These are phyloP conservation scores for Capreolus pygargus DNA, from an alignment of 2,113 vertebrate genomes.

Conservation along the genomic window DNA sequence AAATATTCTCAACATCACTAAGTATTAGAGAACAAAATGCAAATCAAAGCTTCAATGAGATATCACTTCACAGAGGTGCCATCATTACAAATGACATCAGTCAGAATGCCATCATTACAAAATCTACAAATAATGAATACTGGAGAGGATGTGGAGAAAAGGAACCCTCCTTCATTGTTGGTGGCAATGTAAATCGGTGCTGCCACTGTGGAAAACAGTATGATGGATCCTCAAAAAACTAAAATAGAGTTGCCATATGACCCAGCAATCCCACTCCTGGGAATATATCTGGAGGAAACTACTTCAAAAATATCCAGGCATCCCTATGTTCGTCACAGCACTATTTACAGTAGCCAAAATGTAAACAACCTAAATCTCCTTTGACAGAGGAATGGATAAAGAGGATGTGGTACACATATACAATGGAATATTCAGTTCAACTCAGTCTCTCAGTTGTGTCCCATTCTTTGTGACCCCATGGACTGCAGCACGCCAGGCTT, in stretches of 20 bases:
- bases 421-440: background rate
- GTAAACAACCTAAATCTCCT: background rate
- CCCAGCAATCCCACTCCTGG: background rate
- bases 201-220: background rate
- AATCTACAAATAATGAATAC: background rate
- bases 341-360: background rate
- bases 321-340: background rate
- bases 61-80: background rate
- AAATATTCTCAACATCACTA: background rate
- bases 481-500: fast-evolving
- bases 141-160: background rate
- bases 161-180: background rate
- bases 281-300: background rate
- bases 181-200: background rate
- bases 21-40: background rate
- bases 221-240: background rate
- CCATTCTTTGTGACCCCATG: background rate
- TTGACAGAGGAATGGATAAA: background rate
- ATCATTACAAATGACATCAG: background rate
- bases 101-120: background rate
- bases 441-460: background rate
- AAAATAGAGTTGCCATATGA: background rate
- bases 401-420: background rate
- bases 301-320: background rate
- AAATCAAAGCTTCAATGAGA: background rate